phyloP scores from a whole-genome alignment of 2,113 vertebrate species.

The Saguinus midas region DNA sequence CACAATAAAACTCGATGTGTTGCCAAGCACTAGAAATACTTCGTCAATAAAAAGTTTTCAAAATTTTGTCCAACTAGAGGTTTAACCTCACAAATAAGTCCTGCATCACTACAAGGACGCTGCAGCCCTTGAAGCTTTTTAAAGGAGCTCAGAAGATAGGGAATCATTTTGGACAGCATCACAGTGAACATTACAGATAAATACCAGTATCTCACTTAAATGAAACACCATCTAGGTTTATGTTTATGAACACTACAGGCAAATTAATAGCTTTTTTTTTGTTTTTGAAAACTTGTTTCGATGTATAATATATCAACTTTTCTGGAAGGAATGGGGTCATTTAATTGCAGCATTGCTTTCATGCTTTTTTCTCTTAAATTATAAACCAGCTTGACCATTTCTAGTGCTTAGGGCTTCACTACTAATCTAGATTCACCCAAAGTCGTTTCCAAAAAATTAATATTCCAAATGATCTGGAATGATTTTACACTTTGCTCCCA shows the following conservation, averaged over 20 bases:
- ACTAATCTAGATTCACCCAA: background rate
- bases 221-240: background rate
- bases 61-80: background rate
- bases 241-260: background rate
- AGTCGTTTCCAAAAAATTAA: background rate
- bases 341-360: background rate
- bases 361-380: background rate
- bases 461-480: background rate
- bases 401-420: background rate
- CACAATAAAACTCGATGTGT: background rate
- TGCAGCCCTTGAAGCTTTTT: background rate
- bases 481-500: background rate
- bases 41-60: background rate
- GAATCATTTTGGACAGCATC: background rate
- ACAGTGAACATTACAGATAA: background rate
- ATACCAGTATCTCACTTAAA: background rate
- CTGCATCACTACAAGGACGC: background rate
- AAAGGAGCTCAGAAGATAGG: background rate
- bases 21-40: background rate
- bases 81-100: background rate
- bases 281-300: background rate
- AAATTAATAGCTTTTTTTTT: background rate
- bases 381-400: background rate
- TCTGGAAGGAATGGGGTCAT: background rate
- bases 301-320: background rate